Conservation (phyloP, 2,113 vertebrate species). For the Aptenodytes patagonicus region DNA sequence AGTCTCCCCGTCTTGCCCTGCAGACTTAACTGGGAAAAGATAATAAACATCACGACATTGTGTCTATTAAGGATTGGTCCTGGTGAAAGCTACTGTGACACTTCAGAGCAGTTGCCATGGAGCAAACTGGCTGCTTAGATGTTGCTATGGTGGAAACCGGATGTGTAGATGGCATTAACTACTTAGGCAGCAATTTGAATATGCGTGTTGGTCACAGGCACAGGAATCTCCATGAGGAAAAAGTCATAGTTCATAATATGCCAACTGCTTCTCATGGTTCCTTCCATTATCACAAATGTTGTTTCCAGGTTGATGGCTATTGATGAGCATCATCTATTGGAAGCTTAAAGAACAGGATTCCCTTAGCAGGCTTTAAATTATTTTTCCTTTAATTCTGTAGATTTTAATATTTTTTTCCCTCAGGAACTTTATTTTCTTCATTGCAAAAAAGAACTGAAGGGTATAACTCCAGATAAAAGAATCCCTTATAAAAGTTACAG, state of each 20-base stretch:
- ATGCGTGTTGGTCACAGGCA: background rate
- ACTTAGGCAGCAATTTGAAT: background rate
- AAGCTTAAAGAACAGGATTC: background rate
- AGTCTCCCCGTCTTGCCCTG: background rate
- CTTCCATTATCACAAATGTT: background rate
- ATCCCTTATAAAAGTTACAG: background rate
- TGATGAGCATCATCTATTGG: background rate
- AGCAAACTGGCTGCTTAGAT: background rate
- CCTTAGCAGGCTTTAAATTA: background rate
- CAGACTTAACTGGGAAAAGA: background rate
- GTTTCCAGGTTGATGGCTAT: background rate
- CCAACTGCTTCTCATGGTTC: background rate
- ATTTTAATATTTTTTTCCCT: background rate
- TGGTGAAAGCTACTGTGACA: background rate
- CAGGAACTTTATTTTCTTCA: background rate
- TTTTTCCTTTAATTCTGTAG: background rate
- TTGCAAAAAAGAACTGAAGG: background rate
- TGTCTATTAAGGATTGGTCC: background rate
- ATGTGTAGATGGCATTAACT: background rate
- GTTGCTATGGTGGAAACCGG: background rate
- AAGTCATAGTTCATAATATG: background rate
- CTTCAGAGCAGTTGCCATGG: background rate
- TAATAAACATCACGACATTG: background rate
- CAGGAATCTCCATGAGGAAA: background rate
- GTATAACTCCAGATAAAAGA: background rate